Base-by-base conservation (phyloP, 2,113 vertebrate species). In the Sapajus apella region DNA sequence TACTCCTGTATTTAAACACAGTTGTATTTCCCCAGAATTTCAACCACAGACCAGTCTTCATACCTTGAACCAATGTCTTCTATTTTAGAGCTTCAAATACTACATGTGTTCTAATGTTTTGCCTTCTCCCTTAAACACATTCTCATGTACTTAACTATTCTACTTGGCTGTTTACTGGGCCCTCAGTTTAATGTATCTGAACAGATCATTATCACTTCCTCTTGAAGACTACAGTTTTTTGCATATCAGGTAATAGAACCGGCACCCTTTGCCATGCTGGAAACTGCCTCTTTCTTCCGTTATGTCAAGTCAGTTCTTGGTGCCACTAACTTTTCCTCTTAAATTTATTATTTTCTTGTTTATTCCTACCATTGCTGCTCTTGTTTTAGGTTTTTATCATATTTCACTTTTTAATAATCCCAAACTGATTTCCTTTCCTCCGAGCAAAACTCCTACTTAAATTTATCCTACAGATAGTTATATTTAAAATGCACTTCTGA, bases 401-500 rank as follows among this genome's bases (percentile, higher is more conserved):
- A 70, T n/a, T 95, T 89, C 76, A 83, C 76, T 81, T 95, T 94
- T 92, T 52, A 64, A 0, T 47, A 70, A 47, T 91, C 35, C 70
- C 72, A 61, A 81, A 85, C 20, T 82, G 40, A 66, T 85, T 95
- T 90, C 35, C 64, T 35, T 61, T 90, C 13, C 43, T 87, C 30
- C 83, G 66, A 50, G 43, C 25, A 82, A 77, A 75, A 55, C 11
- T 47, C 37, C n/a, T 27, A 45, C 35, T 75, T 52, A 70, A 52
- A 27, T 87, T 79, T 87, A 82, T 95, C 18, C 20, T 79, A 10
- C 35, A 56, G 27, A 70, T 43, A 12, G 37, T 23, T n/a, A 2
- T 72, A 90, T 79, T 94, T 90, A 75, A 87, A 94, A 45, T 90
- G 40, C 75, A 84, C 8, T n/a, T 40, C 55, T 84, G 47, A 81